These are phyloP conservation scores for Beaufortia kweichowensis DNA, from an alignment of 2,113 vertebrate genomes.

Conservation along the genomic window DNA sequence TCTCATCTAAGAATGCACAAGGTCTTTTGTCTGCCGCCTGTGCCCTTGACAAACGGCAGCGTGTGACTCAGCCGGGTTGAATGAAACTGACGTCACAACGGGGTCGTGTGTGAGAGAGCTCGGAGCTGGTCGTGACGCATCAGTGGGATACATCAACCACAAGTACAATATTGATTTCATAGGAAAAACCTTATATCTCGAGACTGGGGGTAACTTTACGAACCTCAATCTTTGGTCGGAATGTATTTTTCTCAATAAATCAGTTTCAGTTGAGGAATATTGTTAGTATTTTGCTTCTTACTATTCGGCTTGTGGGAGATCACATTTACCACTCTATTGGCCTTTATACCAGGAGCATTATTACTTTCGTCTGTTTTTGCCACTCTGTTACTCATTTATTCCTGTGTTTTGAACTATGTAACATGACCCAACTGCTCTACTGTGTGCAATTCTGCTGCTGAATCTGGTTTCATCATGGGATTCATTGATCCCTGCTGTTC, in stretches of 20 bases:
- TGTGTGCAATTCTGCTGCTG: neutral
- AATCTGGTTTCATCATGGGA: conserved; percentile 5
- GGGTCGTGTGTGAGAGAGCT: neutral
- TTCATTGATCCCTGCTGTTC: conserved; percentile 4
- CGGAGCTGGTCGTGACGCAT: neutral
- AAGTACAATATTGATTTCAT: too few species aligned
- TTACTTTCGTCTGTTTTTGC: neutral
- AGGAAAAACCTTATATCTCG: too few species aligned
- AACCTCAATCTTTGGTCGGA: too few species aligned
- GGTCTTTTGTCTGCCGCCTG: conserved; percentile 25
- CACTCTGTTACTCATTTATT: neutral
- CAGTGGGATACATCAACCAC: neutral
- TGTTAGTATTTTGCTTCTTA: neutral
- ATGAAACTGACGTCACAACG: conserved; percentile 14
- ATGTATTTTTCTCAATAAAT: too few species aligned
- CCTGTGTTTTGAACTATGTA: neutral
- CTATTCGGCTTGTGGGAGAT: neutral
- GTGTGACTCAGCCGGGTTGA: conserved; percentile 20
- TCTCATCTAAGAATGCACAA: conserved; percentile 31
- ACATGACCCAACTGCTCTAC: neutral
- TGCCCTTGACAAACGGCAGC: neutral
- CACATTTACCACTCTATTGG: too few species aligned
- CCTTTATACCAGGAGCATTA: neutral
- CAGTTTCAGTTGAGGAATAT: neutral
- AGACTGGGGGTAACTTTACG: too few species aligned